phyloP scores from a whole-genome alignment of 1,140 invertebrate genomes.

The Thaumetopoea pityocampa region DNA sequence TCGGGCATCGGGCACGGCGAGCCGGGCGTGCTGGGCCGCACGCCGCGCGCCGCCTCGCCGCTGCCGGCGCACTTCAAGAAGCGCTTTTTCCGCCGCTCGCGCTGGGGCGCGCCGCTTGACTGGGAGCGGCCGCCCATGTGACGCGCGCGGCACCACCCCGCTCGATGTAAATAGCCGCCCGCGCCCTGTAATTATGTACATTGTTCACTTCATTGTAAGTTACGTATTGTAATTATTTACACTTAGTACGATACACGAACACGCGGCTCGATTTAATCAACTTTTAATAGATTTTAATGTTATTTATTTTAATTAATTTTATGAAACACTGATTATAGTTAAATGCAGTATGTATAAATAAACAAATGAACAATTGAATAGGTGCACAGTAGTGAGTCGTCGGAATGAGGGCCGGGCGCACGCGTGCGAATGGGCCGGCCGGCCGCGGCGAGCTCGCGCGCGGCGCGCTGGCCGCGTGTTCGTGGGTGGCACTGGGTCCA shows the following conservation, averaged over 20 bases:
- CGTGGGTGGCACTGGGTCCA: slow-evolving; percentile 34
- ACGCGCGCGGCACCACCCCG: slow-evolving; percentile 40
- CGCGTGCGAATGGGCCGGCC: no score
- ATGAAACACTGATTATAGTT: no score
- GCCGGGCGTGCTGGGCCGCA: slow-evolving; percentile 76
- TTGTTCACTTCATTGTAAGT: slow-evolving; percentile 71
- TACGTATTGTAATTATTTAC: slow-evolving; percentile 72
- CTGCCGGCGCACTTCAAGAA: slow-evolving; percentile 82
- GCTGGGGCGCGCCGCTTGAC: slow-evolving; percentile 74
- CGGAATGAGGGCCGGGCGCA: no score
- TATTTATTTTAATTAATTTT: no score
- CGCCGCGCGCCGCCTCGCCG: slow-evolving; percentile 41
- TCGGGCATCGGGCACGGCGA: slow-evolving; percentile 85
- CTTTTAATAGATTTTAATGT: no score
- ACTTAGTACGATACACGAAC: slow-evolving; percentile 48
- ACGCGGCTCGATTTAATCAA: no score
- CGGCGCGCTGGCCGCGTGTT: no score
- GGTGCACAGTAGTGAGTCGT: no score
- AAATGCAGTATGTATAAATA: no score
- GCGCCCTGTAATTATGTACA: slow-evolving; percentile 69
- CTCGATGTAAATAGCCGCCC: slow-evolving; percentile 29
- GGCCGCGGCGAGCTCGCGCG: no score
- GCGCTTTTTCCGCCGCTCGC: slow-evolving; percentile 85
- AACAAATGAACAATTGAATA: no score
- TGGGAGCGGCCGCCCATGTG: slow-evolving; percentile 80